These are phyloP conservation scores for Cyprinella venusta DNA, from an alignment of 2,797 vertebrate genomes.

Conservation along the genomic window DNA sequence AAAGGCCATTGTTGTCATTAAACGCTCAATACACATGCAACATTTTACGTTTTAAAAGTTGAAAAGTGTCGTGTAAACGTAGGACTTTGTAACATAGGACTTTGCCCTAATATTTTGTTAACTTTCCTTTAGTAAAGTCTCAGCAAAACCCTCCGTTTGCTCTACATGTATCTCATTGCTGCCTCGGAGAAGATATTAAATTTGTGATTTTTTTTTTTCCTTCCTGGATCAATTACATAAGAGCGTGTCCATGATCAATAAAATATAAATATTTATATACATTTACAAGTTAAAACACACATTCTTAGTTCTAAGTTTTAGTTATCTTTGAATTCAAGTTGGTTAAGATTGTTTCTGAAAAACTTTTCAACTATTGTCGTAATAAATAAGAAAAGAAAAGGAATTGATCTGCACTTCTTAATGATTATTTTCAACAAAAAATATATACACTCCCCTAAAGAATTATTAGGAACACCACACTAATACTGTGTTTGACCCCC, in stretches of 20 bases:
- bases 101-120: neutral
- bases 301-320: neutral
- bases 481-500: no score
- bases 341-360: neutral
- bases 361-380: neutral
- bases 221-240: neutral
- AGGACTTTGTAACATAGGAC: no score
- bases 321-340: neutral
- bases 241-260: neutral
- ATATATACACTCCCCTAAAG: no score
- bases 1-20: no score
- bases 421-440: neutral
- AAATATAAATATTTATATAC: neutral
- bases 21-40: no score
- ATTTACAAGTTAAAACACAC: neutral
- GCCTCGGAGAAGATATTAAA: neutral
- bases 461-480: no score
- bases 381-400: no score
- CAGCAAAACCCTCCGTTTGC: neutral
- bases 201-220: neutral
- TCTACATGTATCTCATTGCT: neutral
- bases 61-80: no score
- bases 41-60: no score
- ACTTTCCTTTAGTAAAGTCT: neutral
- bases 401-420: no score